A percentile compares a stretch with the other conserved stretches of the same genome.
These are phyloP conservation scores for Galerucella nymphaeae DNA, from an alignment of 2,888 invertebrate species.

Conservation along the genomic window DNA sequence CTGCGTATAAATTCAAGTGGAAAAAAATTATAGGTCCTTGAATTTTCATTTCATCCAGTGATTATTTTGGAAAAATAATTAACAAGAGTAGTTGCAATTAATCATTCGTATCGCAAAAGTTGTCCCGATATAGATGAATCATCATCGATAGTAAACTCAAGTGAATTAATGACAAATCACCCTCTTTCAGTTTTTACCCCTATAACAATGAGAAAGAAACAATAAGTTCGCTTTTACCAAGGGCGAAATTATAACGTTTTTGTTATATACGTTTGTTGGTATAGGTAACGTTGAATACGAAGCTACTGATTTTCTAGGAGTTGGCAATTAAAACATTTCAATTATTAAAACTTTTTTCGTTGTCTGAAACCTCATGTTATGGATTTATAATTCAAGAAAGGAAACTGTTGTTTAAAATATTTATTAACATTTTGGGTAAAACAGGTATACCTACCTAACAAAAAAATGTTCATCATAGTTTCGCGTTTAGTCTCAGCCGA, in stretches of 20 bases:
- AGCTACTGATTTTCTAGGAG: not conserved
- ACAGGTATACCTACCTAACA: no score
- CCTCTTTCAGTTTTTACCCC: conserved; percentile 49
- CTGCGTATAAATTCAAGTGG: no score
- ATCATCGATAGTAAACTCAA: conserved; percentile 46
- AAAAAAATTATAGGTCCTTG: no score
- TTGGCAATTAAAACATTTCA: not conserved
- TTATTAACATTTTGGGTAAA: no score
- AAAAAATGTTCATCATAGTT: no score
- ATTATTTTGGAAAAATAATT: conserved; percentile 4
- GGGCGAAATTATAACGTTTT: conserved; percentile 19
- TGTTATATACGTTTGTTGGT: not conserved
- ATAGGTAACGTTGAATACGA: not conserved
- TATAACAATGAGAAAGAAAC: conserved; percentile 51
- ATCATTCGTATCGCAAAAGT: conserved; percentile 42
- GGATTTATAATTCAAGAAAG: no score
- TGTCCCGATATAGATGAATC: conserved; percentile 46
- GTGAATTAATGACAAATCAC: conserved; percentile 50
- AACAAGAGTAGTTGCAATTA: conserved; percentile 27
- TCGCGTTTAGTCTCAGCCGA: no score
- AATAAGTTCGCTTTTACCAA: conserved; percentile 46
- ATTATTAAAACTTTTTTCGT: not conserved
- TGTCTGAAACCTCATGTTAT: no score
- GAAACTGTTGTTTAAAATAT: no score
- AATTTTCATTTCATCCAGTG: no score